These are phyloP conservation scores for Petrocephalus microphthalmus DNA, from an alignment of 2,113 vertebrate genomes.

Conservation along the genomic window DNA sequence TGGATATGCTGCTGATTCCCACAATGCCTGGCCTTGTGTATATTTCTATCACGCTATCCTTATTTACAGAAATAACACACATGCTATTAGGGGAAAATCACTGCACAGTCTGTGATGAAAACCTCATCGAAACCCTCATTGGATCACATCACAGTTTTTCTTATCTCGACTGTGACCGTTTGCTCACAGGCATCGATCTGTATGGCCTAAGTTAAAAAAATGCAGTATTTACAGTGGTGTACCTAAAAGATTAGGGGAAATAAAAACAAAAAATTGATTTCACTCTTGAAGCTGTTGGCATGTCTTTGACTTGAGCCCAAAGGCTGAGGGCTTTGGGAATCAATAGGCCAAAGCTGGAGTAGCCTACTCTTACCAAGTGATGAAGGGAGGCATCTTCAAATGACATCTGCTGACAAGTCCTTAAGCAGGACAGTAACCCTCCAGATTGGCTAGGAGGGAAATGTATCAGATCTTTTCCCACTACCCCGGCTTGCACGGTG, in stretches of 20 bases:
- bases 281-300: not conserved
- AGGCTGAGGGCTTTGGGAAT: not conserved
- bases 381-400: not conserved
- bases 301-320: slow-evolving; percentile 11
- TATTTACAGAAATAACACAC: not conserved
- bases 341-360: not conserved
- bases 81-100: not conserved
- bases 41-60: not conserved
- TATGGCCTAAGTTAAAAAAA: not conserved
- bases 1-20: not conserved
- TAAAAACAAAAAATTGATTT: not conserved
- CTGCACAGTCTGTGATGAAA: not conserved
- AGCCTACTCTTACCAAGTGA: not conserved
- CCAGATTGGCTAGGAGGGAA: not conserved
- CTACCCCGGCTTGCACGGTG: not conserved
- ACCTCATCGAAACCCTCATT: not conserved
- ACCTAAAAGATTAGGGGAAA: not conserved
- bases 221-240: not conserved
- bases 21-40: not conserved
- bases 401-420: not conserved
- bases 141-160: not conserved
- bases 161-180: not conserved
- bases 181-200: not conserved
- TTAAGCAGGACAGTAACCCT: not conserved
- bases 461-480: not conserved